These are phyloP conservation scores for Lepisosteus oculatus DNA, from an alignment of 2,113 vertebrate genomes.

Conservation along the genomic window DNA sequence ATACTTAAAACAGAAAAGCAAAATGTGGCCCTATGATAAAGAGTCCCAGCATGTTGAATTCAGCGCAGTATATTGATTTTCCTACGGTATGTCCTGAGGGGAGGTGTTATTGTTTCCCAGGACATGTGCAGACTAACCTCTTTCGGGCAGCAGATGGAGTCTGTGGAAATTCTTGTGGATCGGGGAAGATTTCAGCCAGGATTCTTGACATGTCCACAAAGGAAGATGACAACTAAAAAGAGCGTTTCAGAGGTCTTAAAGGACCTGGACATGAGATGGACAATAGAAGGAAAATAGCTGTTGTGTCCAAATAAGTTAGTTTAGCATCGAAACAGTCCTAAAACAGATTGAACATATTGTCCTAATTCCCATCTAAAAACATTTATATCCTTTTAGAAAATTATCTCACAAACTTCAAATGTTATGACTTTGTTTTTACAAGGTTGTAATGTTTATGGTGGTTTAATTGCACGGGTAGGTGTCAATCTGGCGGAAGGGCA, in stretches of 20 bases:
- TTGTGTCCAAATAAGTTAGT: not conserved
- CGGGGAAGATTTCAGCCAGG: conserved; percentile 18
- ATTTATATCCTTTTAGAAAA: too few species aligned
- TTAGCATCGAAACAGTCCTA: not conserved
- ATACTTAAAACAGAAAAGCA: conserved; percentile 17
- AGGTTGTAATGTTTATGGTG: too few species aligned
- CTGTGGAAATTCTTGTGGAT: conserved; percentile 9
- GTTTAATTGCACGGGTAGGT: not conserved
- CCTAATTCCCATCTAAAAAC: not conserved
- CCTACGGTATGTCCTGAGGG: not conserved
- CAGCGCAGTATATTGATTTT: not conserved
- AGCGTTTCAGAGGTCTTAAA: not conserved
- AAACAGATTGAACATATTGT: not conserved
- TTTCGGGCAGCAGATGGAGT: conserved; percentile 13
- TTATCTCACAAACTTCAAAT: too few species aligned
- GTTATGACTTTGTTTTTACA: too few species aligned
- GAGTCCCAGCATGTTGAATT: conserved; percentile 4
- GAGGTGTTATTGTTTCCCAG: not conserved
- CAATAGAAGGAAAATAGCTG: too few species aligned
- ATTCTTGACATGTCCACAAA: conserved; percentile 30
- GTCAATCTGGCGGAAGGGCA: not conserved
- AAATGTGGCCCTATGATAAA: conserved; percentile 1
- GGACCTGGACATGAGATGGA: not conserved
- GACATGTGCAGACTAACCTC: conserved; percentile 14
- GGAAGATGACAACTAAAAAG: conserved; percentile 8